Conservation (phyloP, 2,113 vertebrate genomes). For the Catagonus wagneri region DNA sequence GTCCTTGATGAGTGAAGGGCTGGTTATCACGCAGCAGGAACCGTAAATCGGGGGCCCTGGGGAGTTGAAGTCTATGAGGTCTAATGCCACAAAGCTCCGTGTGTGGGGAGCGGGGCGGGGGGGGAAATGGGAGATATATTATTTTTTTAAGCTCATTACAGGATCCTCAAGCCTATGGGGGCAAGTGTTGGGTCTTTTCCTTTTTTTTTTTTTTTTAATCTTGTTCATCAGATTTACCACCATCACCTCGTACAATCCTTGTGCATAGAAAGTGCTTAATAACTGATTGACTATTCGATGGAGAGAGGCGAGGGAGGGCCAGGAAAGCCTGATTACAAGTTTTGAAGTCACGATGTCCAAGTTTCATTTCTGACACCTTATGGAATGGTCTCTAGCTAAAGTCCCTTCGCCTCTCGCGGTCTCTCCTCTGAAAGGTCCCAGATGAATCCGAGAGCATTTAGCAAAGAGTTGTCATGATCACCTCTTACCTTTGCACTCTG, state of each 20-base stretch:
- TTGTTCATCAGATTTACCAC: not conserved
- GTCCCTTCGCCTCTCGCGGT: not conserved
- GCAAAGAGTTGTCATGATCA: conserved; percentile 29
- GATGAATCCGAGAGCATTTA: conserved; percentile 38
- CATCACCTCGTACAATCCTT: not conserved
- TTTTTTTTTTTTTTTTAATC: not conserved
- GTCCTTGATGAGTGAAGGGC: conserved; percentile 25
- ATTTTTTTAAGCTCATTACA: not conserved
- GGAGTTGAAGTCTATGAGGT: not conserved
- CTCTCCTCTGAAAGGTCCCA: not conserved
- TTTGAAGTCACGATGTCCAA: not conserved
- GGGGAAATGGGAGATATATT: not conserved
- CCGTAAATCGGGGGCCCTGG: not conserved
- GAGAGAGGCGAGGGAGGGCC: not conserved
- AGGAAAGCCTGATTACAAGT: not conserved
- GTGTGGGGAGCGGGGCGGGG: not conserved
- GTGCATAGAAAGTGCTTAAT: not conserved
- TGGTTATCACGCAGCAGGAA: conserved; percentile 37
- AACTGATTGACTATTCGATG: not conserved
- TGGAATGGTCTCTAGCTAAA: not conserved
- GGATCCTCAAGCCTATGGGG: not conserved
- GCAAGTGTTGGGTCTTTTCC: not conserved
- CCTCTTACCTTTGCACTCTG: conserved; percentile 29
- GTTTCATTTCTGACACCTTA: not conserved
- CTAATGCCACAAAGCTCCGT: not conserved